Percentiles rank a stretch among this genome's conserved stretches.
These are phyloP conservation scores for Himalopsyche tibetana DNA, from an alignment of 2,888 invertebrate genomes.

Conservation along the genomic window DNA sequence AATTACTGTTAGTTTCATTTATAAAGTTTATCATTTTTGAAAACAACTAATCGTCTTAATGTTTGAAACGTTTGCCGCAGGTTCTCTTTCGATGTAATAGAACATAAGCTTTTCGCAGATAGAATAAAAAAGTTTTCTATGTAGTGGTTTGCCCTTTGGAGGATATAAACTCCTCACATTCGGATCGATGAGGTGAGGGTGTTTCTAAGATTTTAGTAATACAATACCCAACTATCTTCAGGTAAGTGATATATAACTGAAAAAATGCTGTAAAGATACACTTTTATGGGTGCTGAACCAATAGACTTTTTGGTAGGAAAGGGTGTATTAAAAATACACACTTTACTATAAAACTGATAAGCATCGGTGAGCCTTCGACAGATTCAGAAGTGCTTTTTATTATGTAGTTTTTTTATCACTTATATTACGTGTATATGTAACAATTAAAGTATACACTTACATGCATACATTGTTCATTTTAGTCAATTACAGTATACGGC, in stretches of 20 bases:
- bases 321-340: conserved; percentile 1
- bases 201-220: neutral
- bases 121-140: neutral
- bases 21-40: too few species aligned
- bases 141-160: conserved; percentile 9
- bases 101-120: neutral
- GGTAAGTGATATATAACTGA: neutral
- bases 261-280: neutral
- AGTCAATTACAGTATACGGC: too few species aligned
- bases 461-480: too few species aligned
- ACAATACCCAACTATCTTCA: neutral
- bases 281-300: neutral
- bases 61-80: too few species aligned
- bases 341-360: neutral
- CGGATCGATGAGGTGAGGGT: neutral
- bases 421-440: too few species aligned
- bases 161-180: neutral
- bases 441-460: too few species aligned
- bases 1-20: too few species aligned
- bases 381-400: too few species aligned
- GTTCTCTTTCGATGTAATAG: neutral
- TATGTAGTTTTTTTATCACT: too few species aligned
- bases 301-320: neutral
- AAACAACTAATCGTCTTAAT: too few species aligned
- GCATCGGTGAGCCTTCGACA: too few species aligned